Evolutionary conservation across 2,888 invertebrate genomes (phyloP).

Genomic region (Willowsia nigromaculata): DNA sequence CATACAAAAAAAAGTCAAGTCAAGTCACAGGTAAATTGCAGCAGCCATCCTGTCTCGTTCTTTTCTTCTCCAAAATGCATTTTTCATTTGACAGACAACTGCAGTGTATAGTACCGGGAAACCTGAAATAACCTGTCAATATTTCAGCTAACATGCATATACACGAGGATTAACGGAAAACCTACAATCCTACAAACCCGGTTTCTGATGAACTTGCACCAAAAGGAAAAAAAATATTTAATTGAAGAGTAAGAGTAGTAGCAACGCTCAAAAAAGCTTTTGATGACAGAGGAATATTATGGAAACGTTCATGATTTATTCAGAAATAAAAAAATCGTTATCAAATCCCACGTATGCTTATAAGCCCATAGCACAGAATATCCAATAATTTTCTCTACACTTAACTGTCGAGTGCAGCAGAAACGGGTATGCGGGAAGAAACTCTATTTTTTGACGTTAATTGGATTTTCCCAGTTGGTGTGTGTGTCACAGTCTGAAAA

Average conservation of each 20-base stretch:
- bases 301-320: slow-evolving; percentile 22
- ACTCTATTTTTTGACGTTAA: neutral
- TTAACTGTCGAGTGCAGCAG: neutral
- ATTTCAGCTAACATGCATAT: neutral
- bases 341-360: neutral
- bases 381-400: too few species aligned
- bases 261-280: too few species aligned
- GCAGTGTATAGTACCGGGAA: neutral
- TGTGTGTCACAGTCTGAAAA: neutral
- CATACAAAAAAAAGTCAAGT: too few species aligned
- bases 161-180: too few species aligned
- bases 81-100: neutral
- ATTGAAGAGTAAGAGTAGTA: too few species aligned
- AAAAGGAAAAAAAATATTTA: too few species aligned
- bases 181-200: neutral
- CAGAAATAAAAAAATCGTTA: slow-evolving; percentile 15
- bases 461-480: slow-evolving; percentile 14
- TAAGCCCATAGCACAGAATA: neutral
- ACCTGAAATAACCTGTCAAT: neutral
- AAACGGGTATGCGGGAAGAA: neutral
- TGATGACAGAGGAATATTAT: neutral
- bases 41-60: neutral
- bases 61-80: neutral
- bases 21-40: too few species aligned
- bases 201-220: neutral